Percentiles rank a stretch among this genome's conserved stretches.
phyloP scores from a whole-genome alignment of 2,888 invertebrate genomes.

The Synanthedon formicaeformis region DNA sequence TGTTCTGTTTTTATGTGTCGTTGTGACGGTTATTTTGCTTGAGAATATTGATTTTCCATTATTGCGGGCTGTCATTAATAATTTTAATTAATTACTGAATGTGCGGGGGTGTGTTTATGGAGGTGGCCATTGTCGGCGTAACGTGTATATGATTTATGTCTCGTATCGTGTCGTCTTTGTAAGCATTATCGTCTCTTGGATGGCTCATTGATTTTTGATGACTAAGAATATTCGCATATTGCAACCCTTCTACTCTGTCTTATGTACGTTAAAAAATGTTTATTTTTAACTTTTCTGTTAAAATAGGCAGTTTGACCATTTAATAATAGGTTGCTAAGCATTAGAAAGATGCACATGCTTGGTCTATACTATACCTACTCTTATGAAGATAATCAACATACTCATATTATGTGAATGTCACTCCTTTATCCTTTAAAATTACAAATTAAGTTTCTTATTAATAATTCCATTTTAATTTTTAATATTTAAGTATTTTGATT shows the following conservation, averaged over 20 bases:
- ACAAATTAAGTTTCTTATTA: too few species aligned
- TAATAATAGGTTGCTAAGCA: too few species aligned
- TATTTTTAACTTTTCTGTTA: too few species aligned
- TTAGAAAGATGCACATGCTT: too few species aligned
- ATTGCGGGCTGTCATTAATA: slow-evolving; percentile 59
- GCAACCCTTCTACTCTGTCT: background rate
- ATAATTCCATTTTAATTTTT: too few species aligned
- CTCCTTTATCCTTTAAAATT: too few species aligned
- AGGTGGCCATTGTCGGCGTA: slow-evolving; percentile 37
- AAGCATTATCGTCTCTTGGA: slow-evolving; percentile 16
- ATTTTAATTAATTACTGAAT: slow-evolving; percentile 60
- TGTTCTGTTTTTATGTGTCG: slow-evolving; percentile 14
- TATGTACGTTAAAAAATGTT: too few species aligned
- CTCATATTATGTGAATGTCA: too few species aligned
- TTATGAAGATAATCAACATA: too few species aligned
- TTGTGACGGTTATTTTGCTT: slow-evolving; percentile 1
- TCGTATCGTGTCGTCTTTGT: slow-evolving; percentile 17
- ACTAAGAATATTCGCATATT: slow-evolving; percentile 23
- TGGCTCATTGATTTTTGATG: slow-evolving; percentile 61
- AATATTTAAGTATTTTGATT: too few species aligned
- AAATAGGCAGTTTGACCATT: too few species aligned
- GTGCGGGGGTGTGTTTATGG: slow-evolving; percentile 28
- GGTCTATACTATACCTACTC: too few species aligned
- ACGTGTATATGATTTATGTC: slow-evolving; percentile 56
- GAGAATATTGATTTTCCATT: slow-evolving; percentile 58